phyloP scores from a whole-genome alignment of 2,888 invertebrate species.

The Orchestes rusci region DNA sequence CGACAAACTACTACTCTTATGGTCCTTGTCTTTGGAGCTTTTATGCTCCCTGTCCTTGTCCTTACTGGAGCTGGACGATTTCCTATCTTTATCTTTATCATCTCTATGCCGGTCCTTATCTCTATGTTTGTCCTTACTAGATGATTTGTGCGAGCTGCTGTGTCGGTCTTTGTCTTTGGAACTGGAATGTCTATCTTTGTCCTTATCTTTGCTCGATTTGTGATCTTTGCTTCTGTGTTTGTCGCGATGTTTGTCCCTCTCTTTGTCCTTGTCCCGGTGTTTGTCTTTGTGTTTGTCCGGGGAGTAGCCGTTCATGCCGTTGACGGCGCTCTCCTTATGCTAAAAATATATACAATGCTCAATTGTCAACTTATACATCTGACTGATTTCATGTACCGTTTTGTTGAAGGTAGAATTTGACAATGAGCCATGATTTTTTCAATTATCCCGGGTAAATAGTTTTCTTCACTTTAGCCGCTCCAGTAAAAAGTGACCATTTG shows the following conservation, averaged over 20 bases:
- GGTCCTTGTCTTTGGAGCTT: constrained; percentile 36
- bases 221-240: constrained; percentile 36
- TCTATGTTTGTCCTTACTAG: constrained; percentile 45
- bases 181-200: constrained; percentile 41
- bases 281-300: constrained; percentile 51
- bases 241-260: constrained; percentile 37
- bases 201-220: constrained; percentile 42
- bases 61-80: constrained; percentile 39
- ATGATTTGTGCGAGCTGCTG: constrained; percentile 34
- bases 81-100: constrained; percentile 37
- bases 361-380: no score
- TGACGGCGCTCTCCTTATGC: constrained; percentile 46
- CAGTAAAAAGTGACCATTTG: no score
- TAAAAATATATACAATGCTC: constrained; percentile 3
- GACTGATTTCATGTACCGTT: no score
- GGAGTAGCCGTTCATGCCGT: constrained; percentile 72
- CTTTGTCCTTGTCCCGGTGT: constrained; percentile 45
- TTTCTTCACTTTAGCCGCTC: no score
- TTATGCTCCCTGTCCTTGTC: constrained; percentile 41
- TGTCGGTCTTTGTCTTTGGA: constrained; percentile 38
- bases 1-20: constrained; percentile 36
- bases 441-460: no score
- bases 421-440: no score
- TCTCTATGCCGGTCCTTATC: constrained; percentile 40
- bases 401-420: no score